Conservation (phyloP, 1,140 invertebrate species). For the Dysdera silvatica region DNA sequence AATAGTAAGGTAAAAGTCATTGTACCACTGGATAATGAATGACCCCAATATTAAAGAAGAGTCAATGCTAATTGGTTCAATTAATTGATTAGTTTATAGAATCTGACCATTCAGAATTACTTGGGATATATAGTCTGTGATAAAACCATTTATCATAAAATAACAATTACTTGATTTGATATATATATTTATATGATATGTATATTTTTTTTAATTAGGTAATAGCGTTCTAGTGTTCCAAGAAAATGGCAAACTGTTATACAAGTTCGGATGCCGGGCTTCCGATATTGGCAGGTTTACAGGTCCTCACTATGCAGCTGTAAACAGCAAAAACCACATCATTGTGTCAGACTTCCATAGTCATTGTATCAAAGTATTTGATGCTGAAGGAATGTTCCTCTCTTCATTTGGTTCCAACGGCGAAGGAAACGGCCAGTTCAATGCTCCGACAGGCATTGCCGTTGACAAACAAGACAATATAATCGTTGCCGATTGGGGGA, state of each 20-base stretch:
- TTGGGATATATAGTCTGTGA: too few species aligned
- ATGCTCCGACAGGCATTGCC: constrained; percentile 55
- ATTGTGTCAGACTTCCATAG: constrained; percentile 80
- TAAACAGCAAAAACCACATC: constrained; percentile 50
- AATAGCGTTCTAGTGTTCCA: constrained; percentile 52
- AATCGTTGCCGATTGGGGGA: constrained; percentile 49
- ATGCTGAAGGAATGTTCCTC: constrained; percentile 46
- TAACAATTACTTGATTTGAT: too few species aligned
- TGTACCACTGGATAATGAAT: too few species aligned
- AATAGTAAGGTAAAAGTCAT: too few species aligned
- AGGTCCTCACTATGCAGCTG: constrained; percentile 54
- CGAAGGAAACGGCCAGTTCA: constrained; percentile 49
- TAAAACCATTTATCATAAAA: too few species aligned
- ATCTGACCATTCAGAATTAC: too few species aligned
- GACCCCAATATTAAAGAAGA: too few species aligned
- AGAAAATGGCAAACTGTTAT: constrained; percentile 39
- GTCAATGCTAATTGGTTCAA: too few species aligned
- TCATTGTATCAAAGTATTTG: constrained; percentile 61
- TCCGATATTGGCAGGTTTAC: constrained; percentile 49
- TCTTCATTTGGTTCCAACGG: constrained; percentile 49
- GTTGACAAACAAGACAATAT: constrained; percentile 53
- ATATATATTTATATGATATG: not conserved
- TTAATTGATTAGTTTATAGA: too few species aligned
- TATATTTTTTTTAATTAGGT: constrained; percentile 32
- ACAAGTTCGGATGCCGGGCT: constrained; percentile 44